Evolutionary conservation across 2,113 vertebrate species (phyloP), one percentile per base, ranked within the genome.

Genomic region (Dunckerocampus dactyliophorus): DNA sequence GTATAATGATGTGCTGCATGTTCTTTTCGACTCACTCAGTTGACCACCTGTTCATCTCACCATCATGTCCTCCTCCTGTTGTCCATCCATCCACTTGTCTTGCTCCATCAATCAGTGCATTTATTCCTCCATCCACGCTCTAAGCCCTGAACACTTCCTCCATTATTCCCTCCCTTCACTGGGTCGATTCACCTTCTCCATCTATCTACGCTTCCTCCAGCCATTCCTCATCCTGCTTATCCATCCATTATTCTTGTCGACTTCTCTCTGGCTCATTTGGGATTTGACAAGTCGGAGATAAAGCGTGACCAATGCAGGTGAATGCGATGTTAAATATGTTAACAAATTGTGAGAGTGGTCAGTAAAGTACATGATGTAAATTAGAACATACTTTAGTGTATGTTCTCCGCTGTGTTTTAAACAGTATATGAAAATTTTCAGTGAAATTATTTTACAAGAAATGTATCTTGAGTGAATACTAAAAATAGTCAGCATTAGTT

Each of bases 21-120:
- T 59, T 51, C 31, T 66, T 42, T 69, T 59, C 64, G 62, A 37
- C 67, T 76, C 69, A 69, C 24, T 57, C 71, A 43, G 34, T 78
- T 71, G 63, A 47, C 77, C 75, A n/a, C 69, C 73, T 79, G 71
- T 80, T 74, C 63, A 49, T 74, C 52, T 66, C 62, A 71, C 81
- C 76, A 75, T 59, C 72, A 64, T 34, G 6, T 75, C 66, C 55
- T 70, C 34, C 63, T 74, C 74, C 65, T 79, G 58, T 71, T 71
- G 75, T 69, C 75, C 63, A 74, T 82, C 75, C 67, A 71, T 64
- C 60, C 47, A 7, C 70, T 66, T 60, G 71, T 73, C 79, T 75
- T 48, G 53, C 59, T 54, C 72, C 43, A 80, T 77, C 74, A 77
- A 74, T 86, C 82, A 81, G 4, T 16, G 69, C 67, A 52, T 77